Percentiles rank a stretch among this genome's conserved stretches.
phyloP scores from a whole-genome alignment of 1,140 invertebrate species.

The Plutomurus gul region DNA sequence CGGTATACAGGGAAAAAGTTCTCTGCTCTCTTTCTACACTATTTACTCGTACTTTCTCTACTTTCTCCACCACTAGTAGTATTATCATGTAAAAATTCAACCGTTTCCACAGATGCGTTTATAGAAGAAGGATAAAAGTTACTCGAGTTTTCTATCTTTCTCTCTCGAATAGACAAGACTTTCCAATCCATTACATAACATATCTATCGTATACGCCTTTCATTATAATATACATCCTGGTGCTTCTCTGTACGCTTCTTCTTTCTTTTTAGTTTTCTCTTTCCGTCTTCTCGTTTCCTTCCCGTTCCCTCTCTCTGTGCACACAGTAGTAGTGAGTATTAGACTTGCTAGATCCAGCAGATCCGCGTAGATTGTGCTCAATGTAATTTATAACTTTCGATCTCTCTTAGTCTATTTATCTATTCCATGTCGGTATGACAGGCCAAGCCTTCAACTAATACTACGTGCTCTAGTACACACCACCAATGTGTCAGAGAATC shows the following conservation, averaged over 20 bases:
- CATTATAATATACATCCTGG: background rate
- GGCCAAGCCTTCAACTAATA: background rate
- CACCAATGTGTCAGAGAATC: too few species aligned
- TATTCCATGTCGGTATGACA: constrained; percentile 21
- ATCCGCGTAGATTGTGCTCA: background rate
- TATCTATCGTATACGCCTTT: background rate
- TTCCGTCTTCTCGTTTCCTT: background rate
- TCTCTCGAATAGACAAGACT: background rate
- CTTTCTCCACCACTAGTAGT: too few species aligned
- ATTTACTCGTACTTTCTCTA: too few species aligned
- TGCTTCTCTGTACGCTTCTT: too few species aligned
- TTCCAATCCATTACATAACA: constrained; percentile 27
- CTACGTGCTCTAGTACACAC: too few species aligned
- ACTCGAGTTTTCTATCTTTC: background rate
- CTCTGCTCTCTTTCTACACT: too few species aligned
- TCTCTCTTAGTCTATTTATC: constrained; percentile 28
- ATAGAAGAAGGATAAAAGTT: constrained; percentile 24
- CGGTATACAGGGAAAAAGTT: too few species aligned
- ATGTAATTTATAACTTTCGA: constrained; percentile 27
- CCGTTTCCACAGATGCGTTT: constrained; percentile 23
- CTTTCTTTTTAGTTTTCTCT: constrained; percentile 4
- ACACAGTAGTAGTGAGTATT: background rate
- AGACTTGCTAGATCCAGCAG: background rate
- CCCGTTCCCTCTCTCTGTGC: background rate
- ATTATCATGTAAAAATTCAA: too few species aligned